These are phyloP conservation scores for Leucophenga montana DNA, from an alignment of 2,888 invertebrate species.

Conservation along the genomic window DNA sequence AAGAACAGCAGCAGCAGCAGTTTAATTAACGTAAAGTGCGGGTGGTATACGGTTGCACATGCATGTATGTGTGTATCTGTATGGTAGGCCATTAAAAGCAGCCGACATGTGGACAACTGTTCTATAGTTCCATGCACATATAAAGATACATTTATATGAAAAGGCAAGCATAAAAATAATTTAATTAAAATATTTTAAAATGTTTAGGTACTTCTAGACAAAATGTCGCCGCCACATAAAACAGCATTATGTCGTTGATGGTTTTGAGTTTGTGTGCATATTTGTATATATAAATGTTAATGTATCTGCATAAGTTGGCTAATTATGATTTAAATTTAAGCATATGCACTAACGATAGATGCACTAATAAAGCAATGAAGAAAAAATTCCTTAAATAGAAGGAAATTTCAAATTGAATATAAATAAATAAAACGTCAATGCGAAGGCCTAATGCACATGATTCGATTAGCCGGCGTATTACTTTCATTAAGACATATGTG, in stretches of 20 bases:
- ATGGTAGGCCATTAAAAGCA: constrained; percentile 57
- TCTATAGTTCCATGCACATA: no score
- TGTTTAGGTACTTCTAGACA: constrained; percentile 39
- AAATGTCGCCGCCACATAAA: neutral
- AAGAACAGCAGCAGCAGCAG: constrained; percentile 40
- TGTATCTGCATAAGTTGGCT: constrained; percentile 32
- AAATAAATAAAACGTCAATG: no score
- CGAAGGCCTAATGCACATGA: no score
- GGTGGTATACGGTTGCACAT: constrained; percentile 46
- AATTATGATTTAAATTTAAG: constrained; percentile 43
- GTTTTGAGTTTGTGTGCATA: constrained; percentile 7
- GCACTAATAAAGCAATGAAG: no score
- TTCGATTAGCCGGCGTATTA: no score
- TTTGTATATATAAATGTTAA: constrained; percentile 1
- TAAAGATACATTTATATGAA: constrained; percentile 7
- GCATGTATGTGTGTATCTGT: constrained; percentile 8
- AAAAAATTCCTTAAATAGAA: no score
- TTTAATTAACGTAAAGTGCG: constrained; percentile 67
- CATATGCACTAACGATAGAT: neutral
- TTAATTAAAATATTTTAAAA: constrained; percentile 64
- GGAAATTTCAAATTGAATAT: no score
- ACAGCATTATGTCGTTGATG: constrained; percentile 9
- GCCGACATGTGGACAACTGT: constrained; percentile 44
- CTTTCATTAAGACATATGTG: no score
- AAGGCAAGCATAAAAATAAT: constrained; percentile 53